A percentile compares a stretch with the other conserved stretches of the same genome.
These are phyloP conservation scores for Trichomycterus rosablanca DNA, from an alignment of 2,113 vertebrate genomes.

Conservation along the genomic window DNA sequence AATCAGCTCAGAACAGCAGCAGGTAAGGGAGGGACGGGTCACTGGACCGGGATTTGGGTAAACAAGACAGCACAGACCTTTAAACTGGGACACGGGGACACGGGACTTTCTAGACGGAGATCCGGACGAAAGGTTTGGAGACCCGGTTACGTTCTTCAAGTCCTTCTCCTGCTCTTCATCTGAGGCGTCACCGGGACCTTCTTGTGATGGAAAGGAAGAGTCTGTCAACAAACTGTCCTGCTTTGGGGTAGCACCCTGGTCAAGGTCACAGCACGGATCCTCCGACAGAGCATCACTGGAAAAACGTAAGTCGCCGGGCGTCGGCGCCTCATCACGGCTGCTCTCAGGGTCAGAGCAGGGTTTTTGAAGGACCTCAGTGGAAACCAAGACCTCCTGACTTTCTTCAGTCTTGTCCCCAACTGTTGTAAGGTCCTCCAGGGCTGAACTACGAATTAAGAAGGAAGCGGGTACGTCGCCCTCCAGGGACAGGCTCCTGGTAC, in stretches of 20 bases:
- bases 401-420: constrained; percentile 47
- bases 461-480: constrained; percentile 31
- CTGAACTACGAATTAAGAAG: constrained; percentile 54
- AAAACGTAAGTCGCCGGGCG: not conserved
- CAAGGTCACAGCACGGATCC: not conserved
- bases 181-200: not conserved
- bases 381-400: constrained; percentile 10
- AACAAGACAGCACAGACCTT: constrained; percentile 69
- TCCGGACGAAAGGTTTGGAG: constrained; percentile 52
- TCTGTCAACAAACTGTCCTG: not conserved
- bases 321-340: not conserved
- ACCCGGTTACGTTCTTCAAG: constrained; percentile 29
- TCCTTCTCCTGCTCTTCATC: constrained; percentile 13
- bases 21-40: constrained; percentile 49
- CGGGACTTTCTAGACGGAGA: constrained; percentile 64
- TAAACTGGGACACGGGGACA: constrained; percentile 63
- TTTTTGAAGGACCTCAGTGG: constrained; percentile 17
- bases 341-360: not conserved
- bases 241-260: not conserved
- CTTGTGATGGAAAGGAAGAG: not conserved
- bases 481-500: constrained; percentile 50
- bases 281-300: not conserved
- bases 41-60: constrained; percentile 50
- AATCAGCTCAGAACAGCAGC: constrained; percentile 58
- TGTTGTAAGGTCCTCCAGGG: constrained; percentile 61